phyloP scores from a whole-genome alignment of 1,140 invertebrate species.

The Trichonephila clavipes region DNA sequence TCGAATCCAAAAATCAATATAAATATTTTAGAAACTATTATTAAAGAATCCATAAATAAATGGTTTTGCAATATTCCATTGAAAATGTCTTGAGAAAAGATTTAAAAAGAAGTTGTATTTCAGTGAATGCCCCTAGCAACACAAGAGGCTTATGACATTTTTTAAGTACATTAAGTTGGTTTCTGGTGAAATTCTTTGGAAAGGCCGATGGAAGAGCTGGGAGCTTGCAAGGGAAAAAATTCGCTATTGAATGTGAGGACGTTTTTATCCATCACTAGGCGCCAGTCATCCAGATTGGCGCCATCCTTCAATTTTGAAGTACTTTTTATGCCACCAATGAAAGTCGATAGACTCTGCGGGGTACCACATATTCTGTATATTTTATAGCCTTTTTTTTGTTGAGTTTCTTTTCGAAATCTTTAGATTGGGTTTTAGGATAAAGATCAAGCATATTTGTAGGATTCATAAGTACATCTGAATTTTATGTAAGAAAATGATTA shows the following conservation, averaged over 20 bases:
- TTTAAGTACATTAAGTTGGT: neutral
- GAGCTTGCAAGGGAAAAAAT: neutral
- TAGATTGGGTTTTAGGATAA: conserved; percentile 24
- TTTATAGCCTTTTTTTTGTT: neutral
- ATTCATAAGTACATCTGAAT: neutral
- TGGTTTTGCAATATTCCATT: too few species aligned
- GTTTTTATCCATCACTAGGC: conserved; percentile 66
- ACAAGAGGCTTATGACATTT: neutral
- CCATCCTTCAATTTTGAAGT: conserved; percentile 62
- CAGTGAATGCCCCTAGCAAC: neutral
- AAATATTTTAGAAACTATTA: too few species aligned
- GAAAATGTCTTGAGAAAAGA: too few species aligned
- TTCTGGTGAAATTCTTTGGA: neutral
- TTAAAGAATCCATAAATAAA: too few species aligned
- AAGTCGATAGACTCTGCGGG: conserved; percentile 61
- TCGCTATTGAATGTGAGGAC: conserved; percentile 11
- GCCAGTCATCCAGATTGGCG: conserved; percentile 66
- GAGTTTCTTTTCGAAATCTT: conserved; percentile 5
- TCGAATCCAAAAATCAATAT: too few species aligned
- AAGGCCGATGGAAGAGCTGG: neutral
- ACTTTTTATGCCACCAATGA: conserved; percentile 57
- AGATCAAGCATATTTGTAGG: conserved; percentile 7
- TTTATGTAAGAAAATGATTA: too few species aligned
- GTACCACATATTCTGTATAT: neutral
- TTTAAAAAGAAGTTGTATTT: neutral